Percentiles rank a stretch among this genome's conserved stretches.
These are phyloP conservation scores for Knipowitschia caucasica DNA, from an alignment of 2,797 vertebrate genomes.

Conservation along the genomic window DNA sequence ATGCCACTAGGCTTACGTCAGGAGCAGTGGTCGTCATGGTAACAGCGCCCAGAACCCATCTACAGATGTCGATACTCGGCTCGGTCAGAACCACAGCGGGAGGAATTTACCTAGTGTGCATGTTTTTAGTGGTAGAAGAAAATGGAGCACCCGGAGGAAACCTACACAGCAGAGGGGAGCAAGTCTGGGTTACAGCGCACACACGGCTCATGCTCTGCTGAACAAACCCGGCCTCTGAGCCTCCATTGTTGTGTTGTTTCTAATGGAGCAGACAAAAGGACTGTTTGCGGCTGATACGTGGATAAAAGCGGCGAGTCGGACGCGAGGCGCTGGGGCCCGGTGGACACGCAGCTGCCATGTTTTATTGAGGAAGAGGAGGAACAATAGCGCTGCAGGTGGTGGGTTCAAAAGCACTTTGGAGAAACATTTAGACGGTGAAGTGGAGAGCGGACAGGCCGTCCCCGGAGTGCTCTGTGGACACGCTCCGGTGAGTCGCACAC, in stretches of 20 bases:
- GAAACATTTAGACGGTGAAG: slow-evolving; percentile 31
- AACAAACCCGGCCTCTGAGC: slow-evolving; percentile 15
- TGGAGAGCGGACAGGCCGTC: slow-evolving; percentile 32
- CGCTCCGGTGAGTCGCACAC: slow-evolving; percentile 33
- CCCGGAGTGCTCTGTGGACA: slow-evolving; percentile 51
- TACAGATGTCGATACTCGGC: too few relatives aligned
- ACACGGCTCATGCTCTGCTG: too few relatives aligned
- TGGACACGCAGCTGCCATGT: slow-evolving; percentile 60
- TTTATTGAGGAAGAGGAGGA: slow-evolving; percentile 74
- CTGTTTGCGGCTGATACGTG: slow-evolving; percentile 54
- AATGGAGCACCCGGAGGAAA: too few relatives aligned
- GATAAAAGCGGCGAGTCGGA: slow-evolving; percentile 68
- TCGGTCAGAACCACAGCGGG: too few relatives aligned
- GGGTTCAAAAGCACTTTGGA: slow-evolving; percentile 57
- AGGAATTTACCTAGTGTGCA: too few relatives aligned
- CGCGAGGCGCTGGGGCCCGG: slow-evolving; percentile 76
- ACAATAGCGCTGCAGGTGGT: slow-evolving; percentile 61
- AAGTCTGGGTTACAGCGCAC: too few relatives aligned
- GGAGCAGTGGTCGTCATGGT: too few relatives aligned
- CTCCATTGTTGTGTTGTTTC: slow-evolving; percentile 42
- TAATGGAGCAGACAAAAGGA: slow-evolving; percentile 62
- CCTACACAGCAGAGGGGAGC: too few relatives aligned
- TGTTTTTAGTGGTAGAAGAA: too few relatives aligned
- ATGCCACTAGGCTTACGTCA: too few relatives aligned
- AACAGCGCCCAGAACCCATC: too few relatives aligned